Evolutionary conservation across 1,140 invertebrate species (phyloP), one percentile per base, ranked within the genome.

Genomic region (Sarcophaga bullata): DNA sequence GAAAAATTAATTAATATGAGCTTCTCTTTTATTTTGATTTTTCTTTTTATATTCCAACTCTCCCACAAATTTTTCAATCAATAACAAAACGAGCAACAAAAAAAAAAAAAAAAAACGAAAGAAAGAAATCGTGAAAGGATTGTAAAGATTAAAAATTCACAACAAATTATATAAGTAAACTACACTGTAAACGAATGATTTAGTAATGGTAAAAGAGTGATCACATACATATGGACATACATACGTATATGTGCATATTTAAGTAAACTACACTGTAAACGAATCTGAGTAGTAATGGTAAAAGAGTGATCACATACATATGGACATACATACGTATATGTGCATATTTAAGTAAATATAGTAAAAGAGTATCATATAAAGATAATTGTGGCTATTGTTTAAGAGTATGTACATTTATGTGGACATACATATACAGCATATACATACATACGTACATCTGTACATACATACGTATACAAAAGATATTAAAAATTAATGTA

Each of bases 401-500:
- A 19, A 68, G 8, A 17, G 62, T 19, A 19, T 68, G 54, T 58
- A 68, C 19, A 68, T 68, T 68, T n/a, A n/a, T 62, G n/a, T n/a
- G n/a, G n/a, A n/a, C n/a, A n/a, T n/a, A n/a, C n/a, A n/a, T n/a
- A n/a, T n/a, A n/a, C 17, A 8, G 11, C 49, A n/a, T n/a, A n/a
- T n/a, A 17, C 6, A 68, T 68, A 17, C n/a, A 13, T 62, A 2
- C 49, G 49, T 50, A 50, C 7, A 8, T 62, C 13, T 62, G 54
- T n/a, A n/a, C 17, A n/a, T 62, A 62, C 58, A n/a, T 68, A 19
- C 19, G 17, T n/a, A 17, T 25, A 25, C 19, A 25, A 68, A 68
- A 68, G 8, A 68, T 17, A 25, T 25, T 68, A 19, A 68, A 68
- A 68, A 68, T 68, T 19, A 68, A 68, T 68, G 62, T 68, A 68